phyloP scores from a whole-genome alignment of 92 coral and sea anemone genomes.

The Paragorgia papillata region DNA sequence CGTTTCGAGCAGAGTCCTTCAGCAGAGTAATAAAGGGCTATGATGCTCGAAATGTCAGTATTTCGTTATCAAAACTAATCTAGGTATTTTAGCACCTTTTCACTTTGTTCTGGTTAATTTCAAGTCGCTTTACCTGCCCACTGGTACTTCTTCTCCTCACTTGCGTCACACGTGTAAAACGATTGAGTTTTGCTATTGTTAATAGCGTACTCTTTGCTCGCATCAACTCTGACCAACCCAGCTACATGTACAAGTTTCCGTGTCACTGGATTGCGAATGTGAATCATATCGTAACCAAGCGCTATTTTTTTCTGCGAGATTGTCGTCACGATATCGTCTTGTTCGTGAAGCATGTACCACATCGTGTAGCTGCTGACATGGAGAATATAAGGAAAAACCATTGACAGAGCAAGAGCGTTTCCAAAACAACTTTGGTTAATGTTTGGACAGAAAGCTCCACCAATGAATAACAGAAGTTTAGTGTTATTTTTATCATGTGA shows the following conservation, averaged over 20 bases:
- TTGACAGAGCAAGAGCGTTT: not conserved
- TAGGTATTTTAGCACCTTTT: too few species aligned
- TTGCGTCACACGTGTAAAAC: conserved; percentile 70
- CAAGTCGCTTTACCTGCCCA: conserved; percentile 87
- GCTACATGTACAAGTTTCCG: conserved; percentile 57
- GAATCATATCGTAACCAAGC: conserved; percentile 71
- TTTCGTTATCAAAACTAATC: too few species aligned
- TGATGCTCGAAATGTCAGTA: too few species aligned
- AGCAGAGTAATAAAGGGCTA: too few species aligned
- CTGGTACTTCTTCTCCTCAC: conserved; percentile 49
- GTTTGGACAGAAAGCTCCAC: conserved; percentile 54
- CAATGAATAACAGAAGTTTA: conserved; percentile 2
- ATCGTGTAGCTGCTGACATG: conserved; percentile 53
- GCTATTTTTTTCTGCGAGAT: conserved; percentile 69
- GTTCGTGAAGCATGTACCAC: conserved; percentile 53
- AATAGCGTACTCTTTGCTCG: conserved; percentile 52
- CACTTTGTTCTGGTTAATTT: too few species aligned
- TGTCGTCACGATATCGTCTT: conserved; percentile 69
- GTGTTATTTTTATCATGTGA: not conserved
- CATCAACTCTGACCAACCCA: conserved; percentile 60
- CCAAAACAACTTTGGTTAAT: conserved; percentile 44
- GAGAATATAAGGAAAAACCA: conserved; percentile 49
- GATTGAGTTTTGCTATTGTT: conserved; percentile 6
- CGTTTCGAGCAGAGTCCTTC: too few species aligned
- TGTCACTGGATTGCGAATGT: conserved; percentile 31